These are phyloP conservation scores for Archivesica marissinica DNA, from an alignment of 1,140 invertebrate genomes.

Conservation along the genomic window DNA sequence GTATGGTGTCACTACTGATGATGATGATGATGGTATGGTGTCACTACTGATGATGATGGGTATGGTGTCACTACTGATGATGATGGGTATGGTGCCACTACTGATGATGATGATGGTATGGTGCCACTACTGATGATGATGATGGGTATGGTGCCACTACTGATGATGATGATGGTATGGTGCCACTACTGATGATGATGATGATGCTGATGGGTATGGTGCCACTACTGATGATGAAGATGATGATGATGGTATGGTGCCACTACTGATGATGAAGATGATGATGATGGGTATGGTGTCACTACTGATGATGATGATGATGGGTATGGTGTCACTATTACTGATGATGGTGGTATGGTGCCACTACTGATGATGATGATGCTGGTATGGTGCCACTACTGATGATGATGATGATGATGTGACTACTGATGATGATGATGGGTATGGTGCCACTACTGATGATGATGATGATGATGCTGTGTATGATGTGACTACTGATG, in stretches of 20 bases:
- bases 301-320: background rate
- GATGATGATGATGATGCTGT: background rate
- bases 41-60: too few relatives aligned
- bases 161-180: background rate
- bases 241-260: background rate
- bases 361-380: background rate
- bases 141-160: background rate
- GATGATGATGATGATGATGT: conserved; percentile 1
- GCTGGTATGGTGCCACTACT: background rate
- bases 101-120: background rate
- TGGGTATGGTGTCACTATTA: background rate
- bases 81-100: background rate
- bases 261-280: background rate
- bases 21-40: too few relatives aligned
- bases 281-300: background rate
- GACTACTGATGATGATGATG: background rate
- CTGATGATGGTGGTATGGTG: background rate
- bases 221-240: background rate
- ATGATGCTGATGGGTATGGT: background rate
- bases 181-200: background rate
- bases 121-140: background rate
- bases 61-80: too few relatives aligned
- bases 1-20: too few relatives aligned
- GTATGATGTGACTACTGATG: background rate
- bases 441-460: background rate